A percentile compares a stretch with the other conserved stretches of the same genome.
Evolutionary conservation across 2,888 invertebrate species (phyloP).

Genomic region (Epistrophella euchroma): DNA sequence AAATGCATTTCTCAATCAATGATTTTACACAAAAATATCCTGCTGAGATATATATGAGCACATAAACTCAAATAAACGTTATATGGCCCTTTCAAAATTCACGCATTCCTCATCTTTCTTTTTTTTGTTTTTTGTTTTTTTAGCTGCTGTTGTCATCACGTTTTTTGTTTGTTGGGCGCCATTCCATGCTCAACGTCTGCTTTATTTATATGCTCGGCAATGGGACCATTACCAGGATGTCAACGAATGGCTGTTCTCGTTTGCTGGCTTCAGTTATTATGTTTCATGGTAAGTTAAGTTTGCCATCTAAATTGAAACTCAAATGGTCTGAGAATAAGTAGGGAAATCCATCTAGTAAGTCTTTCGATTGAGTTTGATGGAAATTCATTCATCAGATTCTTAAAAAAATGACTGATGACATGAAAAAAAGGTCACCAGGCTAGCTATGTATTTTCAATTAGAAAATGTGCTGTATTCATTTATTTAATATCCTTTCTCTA

Average conservation of each 20-base stretch:
- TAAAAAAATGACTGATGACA: slow-evolving; percentile 22
- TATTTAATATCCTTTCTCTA: background rate
- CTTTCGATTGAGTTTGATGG: slow-evolving; percentile 8
- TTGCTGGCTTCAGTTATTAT: slow-evolving; percentile 93
- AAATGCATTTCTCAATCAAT: slow-evolving; percentile 54
- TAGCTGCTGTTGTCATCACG: slow-evolving; percentile 96
- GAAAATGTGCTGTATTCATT: slow-evolving; percentile 10
- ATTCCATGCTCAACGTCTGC: slow-evolving; percentile 95
- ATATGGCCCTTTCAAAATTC: slow-evolving; percentile 14
- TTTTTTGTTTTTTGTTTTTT: slow-evolving; percentile 27
- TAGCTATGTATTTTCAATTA: background rate
- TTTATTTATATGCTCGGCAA: slow-evolving; percentile 90
- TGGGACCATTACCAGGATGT: slow-evolving; percentile 87
- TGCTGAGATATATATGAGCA: background rate
- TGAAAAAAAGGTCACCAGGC: slow-evolving; percentile 20
- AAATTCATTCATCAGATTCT: slow-evolving; percentile 24
- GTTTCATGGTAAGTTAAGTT: slow-evolving; percentile 85
- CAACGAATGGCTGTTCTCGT: slow-evolving; percentile 91
- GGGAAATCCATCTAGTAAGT: slow-evolving; percentile 1
- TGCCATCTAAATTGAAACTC: background rate
- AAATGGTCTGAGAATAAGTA: slow-evolving; percentile 32
- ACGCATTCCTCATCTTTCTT: slow-evolving; percentile 23
- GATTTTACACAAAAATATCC: slow-evolving; percentile 2
- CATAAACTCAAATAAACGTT: background rate
- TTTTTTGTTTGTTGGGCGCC: slow-evolving; percentile 99